Percentiles rank a stretch among this genome's conserved stretches.
Conservation (phyloP, 2,113 vertebrate genomes). For the Labeo catla region DNA sequence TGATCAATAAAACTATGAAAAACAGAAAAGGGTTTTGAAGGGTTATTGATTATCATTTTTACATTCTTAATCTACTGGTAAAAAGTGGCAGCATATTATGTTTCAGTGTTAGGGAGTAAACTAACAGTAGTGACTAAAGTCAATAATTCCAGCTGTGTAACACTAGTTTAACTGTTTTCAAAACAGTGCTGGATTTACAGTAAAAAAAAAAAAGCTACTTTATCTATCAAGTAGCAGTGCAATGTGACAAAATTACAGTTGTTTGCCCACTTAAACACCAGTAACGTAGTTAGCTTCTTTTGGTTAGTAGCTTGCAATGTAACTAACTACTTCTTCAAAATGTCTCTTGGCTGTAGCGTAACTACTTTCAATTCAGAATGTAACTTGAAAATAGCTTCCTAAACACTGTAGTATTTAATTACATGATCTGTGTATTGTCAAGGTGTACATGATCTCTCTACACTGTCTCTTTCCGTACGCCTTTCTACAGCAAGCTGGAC, state of each 20-base stretch:
- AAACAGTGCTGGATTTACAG: not conserved
- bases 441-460: not conserved
- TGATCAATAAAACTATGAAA: slow-evolving; percentile 17
- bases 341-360: not conserved
- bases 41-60: slow-evolving; percentile 7
- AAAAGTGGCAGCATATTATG: not conserved
- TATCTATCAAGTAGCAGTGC: not conserved
- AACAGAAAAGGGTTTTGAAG: not conserved
- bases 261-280: too few species aligned
- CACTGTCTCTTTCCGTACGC: not conserved
- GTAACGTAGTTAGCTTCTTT: too few species aligned
- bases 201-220: not conserved
- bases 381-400: not conserved
- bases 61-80: slow-evolving; percentile 5
- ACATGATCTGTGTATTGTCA: not conserved
- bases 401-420: not conserved
- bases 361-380: not conserved
- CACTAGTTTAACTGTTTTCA: not conserved
- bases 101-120: not conserved
- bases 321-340: not conserved
- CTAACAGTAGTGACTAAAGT: not conserved
- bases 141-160: not conserved
- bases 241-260: not conserved
- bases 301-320: too few species aligned
- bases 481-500: not conserved